A percentile compares a stretch with the other conserved stretches of the same genome.
phyloP scores from a whole-genome alignment of 2,113 vertebrate genomes.

The Ciconia stormi region DNA sequence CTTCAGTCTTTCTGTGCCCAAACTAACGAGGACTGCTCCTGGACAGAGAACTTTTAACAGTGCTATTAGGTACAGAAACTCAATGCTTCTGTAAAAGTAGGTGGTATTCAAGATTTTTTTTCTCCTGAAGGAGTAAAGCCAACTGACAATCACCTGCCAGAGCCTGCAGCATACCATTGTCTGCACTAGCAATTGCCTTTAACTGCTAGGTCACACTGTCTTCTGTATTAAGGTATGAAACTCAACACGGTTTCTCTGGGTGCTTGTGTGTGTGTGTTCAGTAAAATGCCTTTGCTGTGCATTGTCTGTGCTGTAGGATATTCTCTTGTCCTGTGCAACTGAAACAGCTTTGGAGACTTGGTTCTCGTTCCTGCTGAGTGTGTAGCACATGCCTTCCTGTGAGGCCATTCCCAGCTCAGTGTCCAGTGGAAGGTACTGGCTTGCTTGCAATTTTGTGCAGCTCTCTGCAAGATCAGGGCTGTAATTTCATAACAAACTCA shows the following conservation, averaged over 20 bases:
- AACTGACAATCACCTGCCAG: rapidly evolving
- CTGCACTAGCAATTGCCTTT: not conserved
- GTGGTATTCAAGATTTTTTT: not conserved
- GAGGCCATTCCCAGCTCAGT: not conserved
- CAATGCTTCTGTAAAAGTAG: not conserved
- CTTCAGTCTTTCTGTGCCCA: not conserved
- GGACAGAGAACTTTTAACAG: not conserved
- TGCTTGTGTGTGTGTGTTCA: not conserved
- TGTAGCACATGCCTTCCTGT: not conserved
- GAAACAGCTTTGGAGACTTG: not conserved
- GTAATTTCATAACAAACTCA: not conserved
- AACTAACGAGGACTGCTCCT: not conserved
- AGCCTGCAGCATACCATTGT: not conserved
- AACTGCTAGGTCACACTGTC: not conserved
- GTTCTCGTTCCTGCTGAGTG: rapidly evolving
- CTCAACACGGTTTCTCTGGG: too few species aligned
- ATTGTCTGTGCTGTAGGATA: not conserved
- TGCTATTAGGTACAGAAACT: not conserved
- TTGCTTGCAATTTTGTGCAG: not conserved
- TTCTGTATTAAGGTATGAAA: not conserved
- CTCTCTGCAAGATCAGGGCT: not conserved
- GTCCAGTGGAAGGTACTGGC: too few species aligned
- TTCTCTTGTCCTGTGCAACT: not conserved
- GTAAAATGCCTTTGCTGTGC: not conserved
- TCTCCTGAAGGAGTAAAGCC: not conserved